Conservation (phyloP, 2,888 invertebrate genomes). For the Heliconius sara region DNA sequence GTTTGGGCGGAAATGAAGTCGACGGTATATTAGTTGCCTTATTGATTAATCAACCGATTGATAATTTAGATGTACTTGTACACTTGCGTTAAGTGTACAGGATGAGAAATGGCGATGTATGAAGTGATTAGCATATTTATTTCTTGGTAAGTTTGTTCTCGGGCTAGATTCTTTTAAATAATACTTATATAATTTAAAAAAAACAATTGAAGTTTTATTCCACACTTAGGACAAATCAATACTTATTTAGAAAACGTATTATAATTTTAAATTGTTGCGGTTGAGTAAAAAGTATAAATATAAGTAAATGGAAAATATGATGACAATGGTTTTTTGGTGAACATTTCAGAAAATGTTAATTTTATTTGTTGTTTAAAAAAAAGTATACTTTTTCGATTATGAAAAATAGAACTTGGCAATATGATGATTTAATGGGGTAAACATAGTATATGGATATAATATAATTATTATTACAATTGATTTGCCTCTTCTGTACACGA, state of each 20-base stretch:
- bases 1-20: constrained; percentile 39
- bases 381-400: neutral
- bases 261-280: too few relatives aligned
- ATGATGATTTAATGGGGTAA: too few relatives aligned
- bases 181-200: neutral
- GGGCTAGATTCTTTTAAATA: neutral
- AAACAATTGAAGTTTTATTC: too few relatives aligned
- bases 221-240: too few relatives aligned
- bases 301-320: neutral
- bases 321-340: neutral
- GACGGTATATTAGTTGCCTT: constrained; percentile 37
- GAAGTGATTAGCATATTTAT: constrained; percentile 7
- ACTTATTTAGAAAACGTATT: too few relatives aligned
- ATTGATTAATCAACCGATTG: constrained; percentile 38
- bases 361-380: too few relatives aligned
- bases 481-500: neutral
- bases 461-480: too few relatives aligned
- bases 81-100: constrained; percentile 4
- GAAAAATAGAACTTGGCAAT: neutral
- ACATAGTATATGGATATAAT: too few relatives aligned
- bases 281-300: too few relatives aligned
- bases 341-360: neutral
- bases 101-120: constrained; percentile 14
- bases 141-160: neutral
- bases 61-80: constrained; percentile 10